Conservation (phyloP, 2,797 vertebrate species). For the Pempheris klunzingeri region DNA sequence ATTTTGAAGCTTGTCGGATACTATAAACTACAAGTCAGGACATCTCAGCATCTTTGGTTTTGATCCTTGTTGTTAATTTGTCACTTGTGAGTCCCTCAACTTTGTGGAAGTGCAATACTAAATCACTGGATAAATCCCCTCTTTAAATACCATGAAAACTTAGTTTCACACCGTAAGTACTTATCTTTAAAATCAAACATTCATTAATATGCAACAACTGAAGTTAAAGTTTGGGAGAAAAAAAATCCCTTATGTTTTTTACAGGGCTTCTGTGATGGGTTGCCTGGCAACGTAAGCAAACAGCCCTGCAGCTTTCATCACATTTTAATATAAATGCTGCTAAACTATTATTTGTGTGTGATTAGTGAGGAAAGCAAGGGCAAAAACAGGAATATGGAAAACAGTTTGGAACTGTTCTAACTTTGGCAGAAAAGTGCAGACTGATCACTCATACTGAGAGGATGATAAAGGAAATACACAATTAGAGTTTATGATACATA, state of each 20-base stretch:
- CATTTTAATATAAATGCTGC: background rate
- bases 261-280: background rate
- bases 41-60: background rate
- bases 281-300: background rate
- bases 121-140: background rate
- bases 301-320: background rate
- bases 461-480: too few relatives aligned
- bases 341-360: too few relatives aligned
- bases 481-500: background rate
- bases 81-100: background rate
- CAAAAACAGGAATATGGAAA: background rate
- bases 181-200: constrained; percentile 3
- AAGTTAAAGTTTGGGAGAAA: background rate
- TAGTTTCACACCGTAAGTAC: background rate
- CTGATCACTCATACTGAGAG: background rate
- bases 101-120: background rate
- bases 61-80: background rate
- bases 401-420: background rate
- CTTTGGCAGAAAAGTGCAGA: background rate
- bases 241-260: background rate
- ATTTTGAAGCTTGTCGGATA: background rate
- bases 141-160: background rate
- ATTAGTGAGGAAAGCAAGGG: too few relatives aligned
- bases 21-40: background rate
- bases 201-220: background rate